Evolutionary conservation across 1,140 invertebrate species (phyloP).

Genomic region (Macrostomum lignano): DNA sequence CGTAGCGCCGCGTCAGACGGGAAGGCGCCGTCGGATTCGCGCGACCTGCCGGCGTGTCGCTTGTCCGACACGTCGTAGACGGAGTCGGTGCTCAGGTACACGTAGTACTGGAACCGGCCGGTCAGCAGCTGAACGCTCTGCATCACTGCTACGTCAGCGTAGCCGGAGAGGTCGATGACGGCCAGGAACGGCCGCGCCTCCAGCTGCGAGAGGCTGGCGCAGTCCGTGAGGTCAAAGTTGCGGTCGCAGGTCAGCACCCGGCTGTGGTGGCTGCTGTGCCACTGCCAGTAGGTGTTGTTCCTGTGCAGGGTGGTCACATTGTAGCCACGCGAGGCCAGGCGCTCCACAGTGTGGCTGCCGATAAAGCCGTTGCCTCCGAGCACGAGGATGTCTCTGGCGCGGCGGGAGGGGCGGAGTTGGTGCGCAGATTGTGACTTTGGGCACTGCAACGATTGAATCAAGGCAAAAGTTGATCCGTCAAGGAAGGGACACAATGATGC

Average conservation of each 20-base stretch:
- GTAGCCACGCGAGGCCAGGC: slow-evolving; percentile 13
- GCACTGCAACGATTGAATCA: too few relatives aligned
- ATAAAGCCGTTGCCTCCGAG: slow-evolving; percentile 32
- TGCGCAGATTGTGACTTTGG: too few relatives aligned
- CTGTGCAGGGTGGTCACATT: slow-evolving; percentile 23
- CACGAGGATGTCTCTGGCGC: slow-evolving; percentile 16
- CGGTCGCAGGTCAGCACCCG: slow-evolving; percentile 23
- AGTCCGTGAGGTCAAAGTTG: slow-evolving; percentile 15
- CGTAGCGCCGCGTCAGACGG: slow-evolving; percentile 14
- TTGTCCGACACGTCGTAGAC: slow-evolving; percentile 30
- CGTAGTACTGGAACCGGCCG: slow-evolving; percentile 20
- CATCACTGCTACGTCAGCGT: slow-evolving; percentile 23
- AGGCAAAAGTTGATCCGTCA: too few relatives aligned
- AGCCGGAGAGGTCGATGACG: slow-evolving; percentile 8
- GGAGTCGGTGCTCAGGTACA: slow-evolving; percentile 31
- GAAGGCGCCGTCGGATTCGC: slow-evolving; percentile 17
- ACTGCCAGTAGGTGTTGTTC: slow-evolving; percentile 31
- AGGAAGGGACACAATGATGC: too few relatives aligned
- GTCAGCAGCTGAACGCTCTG: slow-evolving; percentile 15
- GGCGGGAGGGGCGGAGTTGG: too few relatives aligned
- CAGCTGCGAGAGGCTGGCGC: slow-evolving; percentile 15
- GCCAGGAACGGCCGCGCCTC: too few relatives aligned
- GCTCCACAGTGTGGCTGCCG: slow-evolving; percentile 19
- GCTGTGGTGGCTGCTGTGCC: slow-evolving; percentile 12
- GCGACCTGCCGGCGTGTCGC: slow-evolving; percentile 10